A percentile compares a stretch with the other conserved stretches of the same genome.
phyloP scores from a whole-genome alignment of 2,888 invertebrate species.

The Siphonodentalium dalli region DNA sequence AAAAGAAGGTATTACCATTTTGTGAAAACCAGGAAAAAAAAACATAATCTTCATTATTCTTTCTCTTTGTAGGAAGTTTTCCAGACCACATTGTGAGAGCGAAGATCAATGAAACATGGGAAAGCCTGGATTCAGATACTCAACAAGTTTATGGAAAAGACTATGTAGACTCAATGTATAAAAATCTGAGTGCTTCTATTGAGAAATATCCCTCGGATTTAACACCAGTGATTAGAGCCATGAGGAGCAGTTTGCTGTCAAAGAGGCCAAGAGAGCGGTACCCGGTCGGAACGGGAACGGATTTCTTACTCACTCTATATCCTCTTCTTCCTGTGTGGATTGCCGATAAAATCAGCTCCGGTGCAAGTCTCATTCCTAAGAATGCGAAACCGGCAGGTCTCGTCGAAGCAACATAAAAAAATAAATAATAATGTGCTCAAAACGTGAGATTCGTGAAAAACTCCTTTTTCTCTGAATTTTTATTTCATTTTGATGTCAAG shows the following conservation, averaged over 20 bases:
- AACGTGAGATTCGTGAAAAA: no score
- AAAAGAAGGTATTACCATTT: no score
- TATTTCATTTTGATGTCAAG: no score
- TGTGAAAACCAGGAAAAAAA: background rate
- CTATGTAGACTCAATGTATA: conserved; percentile 50
- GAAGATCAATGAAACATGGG: conserved; percentile 53
- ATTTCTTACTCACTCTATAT: conserved; percentile 45
- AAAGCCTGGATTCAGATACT: conserved; percentile 44
- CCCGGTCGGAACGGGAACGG: conserved; percentile 55
- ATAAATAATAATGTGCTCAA: no score
- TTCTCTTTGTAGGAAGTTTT: conserved; percentile 40
- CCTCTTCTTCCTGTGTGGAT: conserved; percentile 56
- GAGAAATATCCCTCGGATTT: conserved; percentile 48
- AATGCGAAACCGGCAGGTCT: conserved; percentile 33
- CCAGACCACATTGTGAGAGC: conserved; percentile 36
- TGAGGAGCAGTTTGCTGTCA: conserved; percentile 56
- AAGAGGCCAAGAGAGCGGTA: conserved; percentile 53
- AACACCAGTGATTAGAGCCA: conserved; percentile 55
- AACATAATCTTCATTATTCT: background rate
- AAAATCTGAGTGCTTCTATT: conserved; percentile 36
- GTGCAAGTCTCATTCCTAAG: conserved; percentile 41
- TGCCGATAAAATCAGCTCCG: conserved; percentile 46
- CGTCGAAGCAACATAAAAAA: no score
- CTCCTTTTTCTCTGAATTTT: no score
- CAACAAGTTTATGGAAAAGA: conserved; percentile 47